Percentiles rank a stretch among this genome's conserved stretches.
These are phyloP conservation scores for Tetramorium alpestre DNA, from an alignment of 1,140 invertebrate species.

Conservation along the genomic window DNA sequence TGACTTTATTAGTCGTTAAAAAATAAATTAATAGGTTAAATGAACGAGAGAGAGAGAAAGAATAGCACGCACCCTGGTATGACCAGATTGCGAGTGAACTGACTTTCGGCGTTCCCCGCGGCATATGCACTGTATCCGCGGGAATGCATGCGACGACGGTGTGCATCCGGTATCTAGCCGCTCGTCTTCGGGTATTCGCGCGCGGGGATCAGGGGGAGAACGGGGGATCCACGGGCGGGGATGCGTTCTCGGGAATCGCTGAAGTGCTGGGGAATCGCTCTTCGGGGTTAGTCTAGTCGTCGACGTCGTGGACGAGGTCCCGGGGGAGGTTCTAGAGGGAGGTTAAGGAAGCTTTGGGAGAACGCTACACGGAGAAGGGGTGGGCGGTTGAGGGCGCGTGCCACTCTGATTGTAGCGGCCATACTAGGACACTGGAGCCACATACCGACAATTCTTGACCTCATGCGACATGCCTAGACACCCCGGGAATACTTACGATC, in stretches of 20 bases:
- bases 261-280: constrained; percentile 64
- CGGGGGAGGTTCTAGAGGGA: constrained; percentile 53
- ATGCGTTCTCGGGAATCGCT: constrained; percentile 58
- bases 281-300: constrained; percentile 65
- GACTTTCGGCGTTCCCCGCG: constrained; percentile 13
- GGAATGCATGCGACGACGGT: constrained; percentile 55
- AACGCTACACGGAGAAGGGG: constrained; percentile 35
- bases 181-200: constrained; percentile 39
- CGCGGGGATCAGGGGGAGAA: too few species aligned
- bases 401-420: constrained; percentile 79
- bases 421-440: constrained; percentile 76
- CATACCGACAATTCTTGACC: constrained; percentile 81
- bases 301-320: constrained; percentile 63
- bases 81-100: constrained; percentile 1
- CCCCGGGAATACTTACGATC: constrained; percentile 77
- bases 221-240: background rate
- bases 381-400: constrained; percentile 75
- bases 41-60: background rate
- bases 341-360: constrained; percentile 39
- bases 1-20: background rate
- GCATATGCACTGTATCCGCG: constrained; percentile 35
- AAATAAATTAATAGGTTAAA: background rate
- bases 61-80: background rate
- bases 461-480: constrained; percentile 75
- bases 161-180: constrained; percentile 54